Evolutionary conservation across 1,140 invertebrate species (phyloP), one percentile per base, ranked within the genome.

Genomic region (Dysdera silvatica): DNA sequence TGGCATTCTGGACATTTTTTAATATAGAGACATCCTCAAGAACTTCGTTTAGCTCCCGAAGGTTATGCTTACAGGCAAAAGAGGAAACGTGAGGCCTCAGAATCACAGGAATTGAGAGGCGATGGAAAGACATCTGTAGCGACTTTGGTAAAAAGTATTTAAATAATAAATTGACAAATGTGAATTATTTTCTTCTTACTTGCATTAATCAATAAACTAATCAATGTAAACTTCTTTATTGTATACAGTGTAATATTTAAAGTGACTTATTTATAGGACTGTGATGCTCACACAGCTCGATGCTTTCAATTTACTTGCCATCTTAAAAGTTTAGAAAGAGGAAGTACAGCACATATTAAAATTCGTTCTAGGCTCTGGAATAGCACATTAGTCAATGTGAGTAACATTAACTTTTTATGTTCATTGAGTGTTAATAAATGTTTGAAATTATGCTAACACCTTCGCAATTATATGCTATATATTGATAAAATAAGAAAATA

Each of bases 291-390:
- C 14, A 87, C 87, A 4, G 90, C 90, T 0, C 87, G 88, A 66
- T 96, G 92, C 73, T 85, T 91, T 14, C 82, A 83, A 64, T 89
- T 96, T 51, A 80, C 78, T 41, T 96, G 92, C 72, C 80, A 82
- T 1, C 84, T 96, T 54, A 83, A 84, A 67, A 85, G 87, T 67
- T 79, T 95, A 60, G 81, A 82, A 28, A 81, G 83, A 29, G 83
- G 84, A 69, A 82, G 87, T 60, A 84, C 84, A 68, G 85, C 86
- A 1, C 85, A 84, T 0, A 87, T 95, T 61, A 83, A 82, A 37
- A 82, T 95, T 20, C 84, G 82, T 71, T 87, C 89, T 1, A 82
- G 84, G 52, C 78, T 96, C 6, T 95, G 91, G 91, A 95, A 95
- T 79, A 84, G 86, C 0, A 95, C 91, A 0, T 77, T 96, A 60